These are phyloP conservation scores for Lottia gigantea DNA, from an alignment of 2,888 invertebrate species.

Conservation along the genomic window DNA sequence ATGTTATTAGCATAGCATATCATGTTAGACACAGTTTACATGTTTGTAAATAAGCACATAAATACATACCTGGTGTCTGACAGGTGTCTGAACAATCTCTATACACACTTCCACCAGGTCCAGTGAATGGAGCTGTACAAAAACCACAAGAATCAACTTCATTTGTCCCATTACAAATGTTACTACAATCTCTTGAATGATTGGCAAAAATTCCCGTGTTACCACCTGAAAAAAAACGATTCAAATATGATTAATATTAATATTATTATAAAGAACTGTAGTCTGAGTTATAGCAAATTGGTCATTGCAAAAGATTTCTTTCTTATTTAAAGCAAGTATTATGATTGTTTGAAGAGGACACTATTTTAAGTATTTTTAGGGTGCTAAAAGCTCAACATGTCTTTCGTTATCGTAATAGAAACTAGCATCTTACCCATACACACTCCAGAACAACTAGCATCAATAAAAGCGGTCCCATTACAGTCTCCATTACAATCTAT, in stretches of 20 bases:
- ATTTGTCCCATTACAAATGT: constrained; percentile 24
- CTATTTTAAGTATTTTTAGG: too few species aligned
- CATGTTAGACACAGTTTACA: too few species aligned
- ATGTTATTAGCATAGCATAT: too few species aligned
- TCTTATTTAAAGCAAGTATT: too few species aligned
- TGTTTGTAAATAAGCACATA: not conserved
- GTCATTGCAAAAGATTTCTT: too few species aligned
- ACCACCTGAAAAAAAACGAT: constrained; percentile 18
- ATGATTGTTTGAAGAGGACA: too few species aligned
- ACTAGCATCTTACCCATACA: constrained; percentile 17
- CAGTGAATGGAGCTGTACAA: constrained; percentile 15
- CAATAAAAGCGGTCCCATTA: constrained; percentile 20
- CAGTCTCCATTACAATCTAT: constrained; percentile 20
- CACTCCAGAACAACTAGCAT: constrained; percentile 15
- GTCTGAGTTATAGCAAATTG: too few species aligned
- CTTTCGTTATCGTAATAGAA: too few species aligned
- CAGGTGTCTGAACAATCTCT: constrained; percentile 23
- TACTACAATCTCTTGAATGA: constrained; percentile 25
- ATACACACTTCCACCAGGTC: constrained; percentile 17
- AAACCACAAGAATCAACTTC: constrained; percentile 23
- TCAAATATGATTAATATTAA: too few species aligned
- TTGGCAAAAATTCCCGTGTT: constrained; percentile 16
- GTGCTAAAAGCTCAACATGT: too few species aligned
- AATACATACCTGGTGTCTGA: constrained; percentile 20
- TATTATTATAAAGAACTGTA: too few species aligned